Base-by-base conservation (phyloP, 2,113 vertebrate genomes). In the Rhadina sibilatrix region DNA sequence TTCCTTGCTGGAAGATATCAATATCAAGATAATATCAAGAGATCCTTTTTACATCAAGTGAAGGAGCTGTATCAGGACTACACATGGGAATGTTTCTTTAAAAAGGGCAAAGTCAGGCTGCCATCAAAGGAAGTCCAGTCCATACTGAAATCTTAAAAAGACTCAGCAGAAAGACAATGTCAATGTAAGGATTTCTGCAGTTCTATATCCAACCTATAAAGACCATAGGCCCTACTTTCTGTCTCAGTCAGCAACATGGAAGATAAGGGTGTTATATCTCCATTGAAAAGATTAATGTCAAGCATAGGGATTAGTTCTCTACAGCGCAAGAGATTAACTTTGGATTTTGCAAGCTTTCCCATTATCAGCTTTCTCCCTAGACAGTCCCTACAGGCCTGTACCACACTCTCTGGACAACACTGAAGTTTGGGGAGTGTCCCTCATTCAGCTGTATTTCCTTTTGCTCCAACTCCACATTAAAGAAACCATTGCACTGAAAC, bases 201-300 rank as follows among this genome's bases (percentile, higher is more conserved):
- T 38, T 83, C 42, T 35, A 2, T 49, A 65, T 50, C 37, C 59
- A 44, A 8, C 31, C 83, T 37, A 15, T 44, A 42, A 89, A 56
- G 74, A 65, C 78, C 89, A 77, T 3, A 57, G 49, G n/a, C 33
- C 42, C 57, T 87, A 57, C 93, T 96, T 97, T 92, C 92, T 95
- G 53, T 53, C 85, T 94, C 68, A 92, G 22, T 81, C 89, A 98
- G 78, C 82, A 92, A 66, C 60, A 37, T 68, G 79, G 96, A 96
- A 97, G 74, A 81, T 70, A 80, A 92, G 79, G 71, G 83, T 54
- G 23, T 96, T 95, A 66, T 80, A 74, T 95, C 71, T 79, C 56
- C 47, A 84, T 65, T 82, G 90, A 89, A 93, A 95, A 96, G 97
- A 96, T 93, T 97, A 87, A 81, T 74, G 94, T 89, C 91, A 96